These are phyloP conservation scores for Dicranocentrus wangi DNA, from an alignment of 2,888 invertebrate genomes.

Conservation along the genomic window DNA sequence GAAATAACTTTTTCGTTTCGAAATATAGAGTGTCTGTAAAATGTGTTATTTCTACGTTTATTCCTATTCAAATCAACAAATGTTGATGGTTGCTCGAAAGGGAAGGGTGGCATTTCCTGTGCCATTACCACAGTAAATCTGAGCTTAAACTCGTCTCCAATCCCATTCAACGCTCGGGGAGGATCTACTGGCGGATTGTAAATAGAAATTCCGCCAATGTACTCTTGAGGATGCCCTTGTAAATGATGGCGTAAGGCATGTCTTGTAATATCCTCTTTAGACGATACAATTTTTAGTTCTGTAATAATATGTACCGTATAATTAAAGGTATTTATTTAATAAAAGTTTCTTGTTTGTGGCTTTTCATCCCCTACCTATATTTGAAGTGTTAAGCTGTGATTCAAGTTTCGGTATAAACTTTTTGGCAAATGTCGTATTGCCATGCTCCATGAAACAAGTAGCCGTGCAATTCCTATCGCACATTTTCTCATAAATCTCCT, in stretches of 20 bases:
- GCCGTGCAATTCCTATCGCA: not conserved
- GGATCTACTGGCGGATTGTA: not conserved
- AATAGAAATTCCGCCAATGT: constrained; percentile 41
- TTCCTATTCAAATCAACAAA: constrained; percentile 34
- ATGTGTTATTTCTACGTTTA: constrained; percentile 3
- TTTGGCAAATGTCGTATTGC: constrained; percentile 20
- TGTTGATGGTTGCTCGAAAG: not conserved
- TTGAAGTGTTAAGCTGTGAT: no score
- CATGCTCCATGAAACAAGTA: constrained; percentile 16
- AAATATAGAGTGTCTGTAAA: not conserved
- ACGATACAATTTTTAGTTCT: not conserved
- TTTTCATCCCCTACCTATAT: no score
- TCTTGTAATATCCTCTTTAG: constrained; percentile 20
- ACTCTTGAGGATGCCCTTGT: not conserved
- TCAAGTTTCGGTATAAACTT: not conserved
- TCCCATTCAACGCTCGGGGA: not conserved
- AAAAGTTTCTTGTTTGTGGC: no score
- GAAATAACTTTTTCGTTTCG: no score
- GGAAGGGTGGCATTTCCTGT: constrained; percentile 17
- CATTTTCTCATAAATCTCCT: constrained; percentile 27
- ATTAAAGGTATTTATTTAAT: no score
- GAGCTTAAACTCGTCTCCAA: constrained; percentile 28
- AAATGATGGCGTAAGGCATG: constrained; percentile 27
- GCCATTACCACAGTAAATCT: constrained; percentile 37
- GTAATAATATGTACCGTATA: no score